Evolutionary conservation across 2,888 invertebrate genomes (phyloP), one percentile per base, ranked within the genome.

Genomic region (Eulithis testata): DNA sequence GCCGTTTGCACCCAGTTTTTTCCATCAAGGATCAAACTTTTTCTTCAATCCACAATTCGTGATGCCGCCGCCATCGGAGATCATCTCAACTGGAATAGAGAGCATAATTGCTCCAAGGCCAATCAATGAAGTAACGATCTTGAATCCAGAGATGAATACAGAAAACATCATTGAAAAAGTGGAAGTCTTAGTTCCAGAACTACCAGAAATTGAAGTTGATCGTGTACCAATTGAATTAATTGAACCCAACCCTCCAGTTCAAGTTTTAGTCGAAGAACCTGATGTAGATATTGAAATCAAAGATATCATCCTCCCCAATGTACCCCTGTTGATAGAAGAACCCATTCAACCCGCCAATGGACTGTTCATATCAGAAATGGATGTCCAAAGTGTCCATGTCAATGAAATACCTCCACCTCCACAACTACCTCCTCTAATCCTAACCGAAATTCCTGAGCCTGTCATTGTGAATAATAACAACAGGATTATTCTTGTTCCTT

Each of bases 11-110:
- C 68, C 77, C 4, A 76, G 75, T 14, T 74, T 79, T 43, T 59
- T 83, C 37, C 82, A 84, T 54, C 77, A 82, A 70, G 83, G 83
- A 11, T 79, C 81, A 21, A 82, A 85, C 65, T 73, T 83, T 44
- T 84, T 78, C 64, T 83, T 83, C 53, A 82, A 85, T 45, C 82
- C 85, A 52, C 76, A 78, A 45, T 63, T 81, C 36, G 52, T 76
- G 44, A 52, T 80, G 47, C 63, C 74, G 6, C 31, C 31, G 3
- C 31, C 21, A 51, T 63, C 69, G 67, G 63, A 45, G 57, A n/a
- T 12, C 6, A 59, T 73, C 50, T 71, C 74, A 50, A 66, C 52
- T 27, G 75, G 62, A 40, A 54, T 75, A 8, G 73, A 76, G 63
- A 37, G 54, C 56, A 53, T 75, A 14, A 69, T 75, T 21, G 53